These are phyloP conservation scores for Poeciliopsis occidentalis DNA, from an alignment of 2,113 vertebrate genomes.

Conservation along the genomic window DNA sequence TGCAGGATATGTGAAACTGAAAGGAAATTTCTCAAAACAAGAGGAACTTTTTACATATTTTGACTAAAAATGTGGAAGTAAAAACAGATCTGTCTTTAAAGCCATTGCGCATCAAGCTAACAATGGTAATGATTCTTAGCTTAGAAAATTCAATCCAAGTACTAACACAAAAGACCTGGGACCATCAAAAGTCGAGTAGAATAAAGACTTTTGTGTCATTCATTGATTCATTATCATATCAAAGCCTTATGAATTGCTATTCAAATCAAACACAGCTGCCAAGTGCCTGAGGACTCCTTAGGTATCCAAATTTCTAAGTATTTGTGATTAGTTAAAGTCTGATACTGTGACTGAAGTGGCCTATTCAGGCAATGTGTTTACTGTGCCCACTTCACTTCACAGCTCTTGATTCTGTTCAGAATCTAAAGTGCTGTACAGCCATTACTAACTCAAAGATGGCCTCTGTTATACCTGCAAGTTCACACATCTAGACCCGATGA, in stretches of 20 bases:
- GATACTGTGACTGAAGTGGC: too few relatives aligned
- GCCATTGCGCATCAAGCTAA: neutral
- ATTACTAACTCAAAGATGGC: neutral
- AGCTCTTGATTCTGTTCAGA: neutral
- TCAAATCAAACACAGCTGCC: too few relatives aligned
- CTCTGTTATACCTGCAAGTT: neutral
- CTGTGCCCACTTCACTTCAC: too few relatives aligned
- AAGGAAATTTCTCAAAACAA: neutral
- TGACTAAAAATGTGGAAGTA: neutral
- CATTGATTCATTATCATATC: too few relatives aligned
- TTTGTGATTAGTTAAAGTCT: too few relatives aligned
- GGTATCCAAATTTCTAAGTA: too few relatives aligned
- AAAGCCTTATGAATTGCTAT: too few relatives aligned
- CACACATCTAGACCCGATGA: neutral
- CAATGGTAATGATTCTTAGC: neutral
- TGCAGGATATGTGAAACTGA: neutral
- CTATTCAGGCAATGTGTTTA: too few relatives aligned
- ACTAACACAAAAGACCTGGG: neutral
- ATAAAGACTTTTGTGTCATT: too few relatives aligned
- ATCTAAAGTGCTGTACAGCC: too few relatives aligned
- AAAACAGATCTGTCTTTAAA: neutral
- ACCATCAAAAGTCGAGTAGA: neutral
- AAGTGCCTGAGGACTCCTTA: too few relatives aligned
- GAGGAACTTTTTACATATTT: neutral
- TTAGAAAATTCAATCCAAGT: neutral